Base-by-base conservation (phyloP, 2,113 vertebrate genomes). In the Vulpes lagopus region DNA sequence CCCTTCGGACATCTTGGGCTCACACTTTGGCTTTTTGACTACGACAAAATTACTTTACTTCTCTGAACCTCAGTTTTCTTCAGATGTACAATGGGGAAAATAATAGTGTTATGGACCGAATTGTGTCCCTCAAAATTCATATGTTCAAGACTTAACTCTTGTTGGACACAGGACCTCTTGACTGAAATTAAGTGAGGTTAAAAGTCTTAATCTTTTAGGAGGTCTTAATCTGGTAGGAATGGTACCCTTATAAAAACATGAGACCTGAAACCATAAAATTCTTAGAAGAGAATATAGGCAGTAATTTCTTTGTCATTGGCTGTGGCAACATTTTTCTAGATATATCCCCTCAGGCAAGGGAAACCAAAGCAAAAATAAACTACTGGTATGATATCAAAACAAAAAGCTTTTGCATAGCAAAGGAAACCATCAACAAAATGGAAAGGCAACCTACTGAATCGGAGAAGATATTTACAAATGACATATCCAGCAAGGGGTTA, bases 101-200 rank as follows among this genome's bases (percentile, higher is more conserved):
- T 62, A 43, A 71, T 73, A 55, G 60, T 43, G 11, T 17, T 22
- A 38, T 22, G 8, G 15, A 71, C 57, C 67, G n/a, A 81, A 79
- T 19, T 64, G 22, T 74, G 22, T 79, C 25, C 8, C 6, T 74
- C 8, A 2, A 76, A 76, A 85, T 76, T 69, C 6, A n/a, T 53
- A 6, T 43, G 20, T 27, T 20, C 53, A 94, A 76, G 35, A 25
- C 25, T 11, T 73, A 64, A 80, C 20, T 9, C 38, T 43, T 32
- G 59, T 83, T 93, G 59, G 55, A 87, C 51, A 55, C 30, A 9
- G n/a, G 32, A 12, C 19, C 64, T 96, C 62, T 92, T 74, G 86
- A 65, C 85, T 32, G 20, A 65, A 83, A 60, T 88, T 91, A 91
- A 97, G 53, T 83, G 22, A 92, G 23, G 43, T 94, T 30, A n/a